A percentile compares a stretch with the other conserved stretches of the same genome.
Evolutionary conservation across 2,888 invertebrate species (phyloP).

Genomic region (Brenthis ino): DNA sequence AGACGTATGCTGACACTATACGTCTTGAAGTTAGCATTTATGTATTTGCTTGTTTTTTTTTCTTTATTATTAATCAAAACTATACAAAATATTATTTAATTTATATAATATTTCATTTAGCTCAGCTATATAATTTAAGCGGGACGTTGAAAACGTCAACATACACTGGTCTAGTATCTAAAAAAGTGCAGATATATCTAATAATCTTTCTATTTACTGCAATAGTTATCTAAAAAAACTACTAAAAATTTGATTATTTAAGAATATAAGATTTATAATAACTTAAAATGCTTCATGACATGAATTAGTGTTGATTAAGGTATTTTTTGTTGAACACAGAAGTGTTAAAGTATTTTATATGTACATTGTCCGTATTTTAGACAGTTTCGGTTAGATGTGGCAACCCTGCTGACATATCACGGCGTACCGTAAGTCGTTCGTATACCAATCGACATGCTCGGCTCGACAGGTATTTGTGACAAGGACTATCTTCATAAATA

Average conservation of each 20-base stretch:
- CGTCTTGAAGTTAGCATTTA: slow-evolving; percentile 18
- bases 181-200: no score
- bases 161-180: no score
- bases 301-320: no score
- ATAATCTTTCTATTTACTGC: no score
- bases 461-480: slow-evolving; percentile 57
- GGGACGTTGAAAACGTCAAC: background rate
- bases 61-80: no score
- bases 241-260: no score
- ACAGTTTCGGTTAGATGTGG: slow-evolving; percentile 31
- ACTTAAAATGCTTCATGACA: no score
- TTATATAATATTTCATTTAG: no score
- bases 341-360: background rate
- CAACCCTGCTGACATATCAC: slow-evolving; percentile 65
- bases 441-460: slow-evolving; percentile 42
- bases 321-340: no score
- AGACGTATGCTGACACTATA: slow-evolving; percentile 22
- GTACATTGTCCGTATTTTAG: slow-evolving; percentile 30
- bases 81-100: no score
- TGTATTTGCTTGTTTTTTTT: background rate
- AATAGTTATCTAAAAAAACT: no score
- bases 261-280: no score
- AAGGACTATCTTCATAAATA: slow-evolving; percentile 50
- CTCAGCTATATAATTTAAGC: background rate
- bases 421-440: slow-evolving; percentile 55